Evolutionary conservation across 2,113 vertebrate genomes (phyloP).

Genomic region (Coryphaenoides rupestris): DNA sequence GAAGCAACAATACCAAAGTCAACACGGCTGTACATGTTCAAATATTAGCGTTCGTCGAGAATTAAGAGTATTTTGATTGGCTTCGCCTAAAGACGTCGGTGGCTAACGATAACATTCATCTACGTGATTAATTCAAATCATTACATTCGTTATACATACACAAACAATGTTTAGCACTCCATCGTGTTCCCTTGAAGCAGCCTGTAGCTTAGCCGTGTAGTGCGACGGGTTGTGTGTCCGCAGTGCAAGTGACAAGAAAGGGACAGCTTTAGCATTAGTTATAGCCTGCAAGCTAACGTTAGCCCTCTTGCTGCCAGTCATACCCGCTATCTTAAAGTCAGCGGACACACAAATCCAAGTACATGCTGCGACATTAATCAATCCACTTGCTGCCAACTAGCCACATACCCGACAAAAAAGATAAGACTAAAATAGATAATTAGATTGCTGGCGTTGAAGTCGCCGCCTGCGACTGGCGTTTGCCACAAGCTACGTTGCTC

Average conservation of each 20-base stretch:
- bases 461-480: conserved; percentile 49
- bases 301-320: conserved; percentile 23
- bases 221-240: background rate
- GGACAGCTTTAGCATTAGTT: conserved; percentile 44
- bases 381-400: no score
- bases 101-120: no score
- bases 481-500: conserved; percentile 38
- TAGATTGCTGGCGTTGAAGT: conserved; percentile 40
- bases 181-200: background rate
- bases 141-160: background rate
- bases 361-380: no score
- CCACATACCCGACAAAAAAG: background rate
- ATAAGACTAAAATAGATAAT: background rate
- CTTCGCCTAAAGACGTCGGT: no score
- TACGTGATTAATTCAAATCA: background rate
- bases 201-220: background rate
- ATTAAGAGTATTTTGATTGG: no score
- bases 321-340: conserved; percentile 26
- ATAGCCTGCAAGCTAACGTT: conserved; percentile 45
- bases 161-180: background rate
- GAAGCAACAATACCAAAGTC: no score
- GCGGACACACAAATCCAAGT: background rate
- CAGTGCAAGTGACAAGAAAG: conserved; percentile 21
- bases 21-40: no score
- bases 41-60: no score